Conservation (phyloP, 64 coral and sea anemone species). For the Astreopora myriophthalma region DNA sequence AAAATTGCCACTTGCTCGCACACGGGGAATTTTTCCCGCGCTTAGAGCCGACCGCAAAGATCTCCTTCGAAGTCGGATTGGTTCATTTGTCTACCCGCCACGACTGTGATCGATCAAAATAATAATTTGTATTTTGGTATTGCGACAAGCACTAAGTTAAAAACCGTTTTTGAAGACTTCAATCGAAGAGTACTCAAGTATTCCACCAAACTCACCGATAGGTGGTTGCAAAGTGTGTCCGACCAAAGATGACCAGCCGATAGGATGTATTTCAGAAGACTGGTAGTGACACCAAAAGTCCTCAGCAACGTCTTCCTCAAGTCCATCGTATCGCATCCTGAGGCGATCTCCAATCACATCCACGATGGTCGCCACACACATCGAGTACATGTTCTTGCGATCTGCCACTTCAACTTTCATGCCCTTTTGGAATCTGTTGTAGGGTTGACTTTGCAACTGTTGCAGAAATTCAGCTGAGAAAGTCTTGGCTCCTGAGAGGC, state of each 20-base stretch:
- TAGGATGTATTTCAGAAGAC: conserved; percentile 96
- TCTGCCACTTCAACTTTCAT: conserved; percentile 99
- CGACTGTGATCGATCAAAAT: too few species aligned
- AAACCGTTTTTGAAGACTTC: too few species aligned
- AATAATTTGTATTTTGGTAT: too few species aligned
- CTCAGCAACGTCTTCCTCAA: conserved; percentile 89
- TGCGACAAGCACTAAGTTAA: too few species aligned
- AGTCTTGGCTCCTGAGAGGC: conserved; percentile 97
- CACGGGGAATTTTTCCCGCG: too few species aligned
- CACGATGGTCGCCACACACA: conserved; percentile 98
- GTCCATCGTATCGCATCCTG: conserved; percentile 91
- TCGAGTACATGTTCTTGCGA: conserved; percentile 98
- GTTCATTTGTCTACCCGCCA: too few species aligned
- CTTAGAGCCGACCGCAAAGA: too few species aligned
- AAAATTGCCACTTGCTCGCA: too few species aligned
- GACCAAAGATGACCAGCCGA: conserved; percentile 97
- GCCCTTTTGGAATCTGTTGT: conserved; percentile 95
- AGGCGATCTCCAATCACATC: conserved; percentile 97
- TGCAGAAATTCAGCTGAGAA: conserved; percentile 99
- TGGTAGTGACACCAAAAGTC: conserved; percentile 99
- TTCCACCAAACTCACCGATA: conserved; percentile 62
- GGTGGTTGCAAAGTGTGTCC: conserved; percentile 92
- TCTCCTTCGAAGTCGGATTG: too few species aligned
- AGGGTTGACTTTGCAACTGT: conserved; percentile 55
- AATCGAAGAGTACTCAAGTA: neutral